phyloP scores from a whole-genome alignment of 2,888 invertebrate species.

The Scaptomyza polygonia region DNA sequence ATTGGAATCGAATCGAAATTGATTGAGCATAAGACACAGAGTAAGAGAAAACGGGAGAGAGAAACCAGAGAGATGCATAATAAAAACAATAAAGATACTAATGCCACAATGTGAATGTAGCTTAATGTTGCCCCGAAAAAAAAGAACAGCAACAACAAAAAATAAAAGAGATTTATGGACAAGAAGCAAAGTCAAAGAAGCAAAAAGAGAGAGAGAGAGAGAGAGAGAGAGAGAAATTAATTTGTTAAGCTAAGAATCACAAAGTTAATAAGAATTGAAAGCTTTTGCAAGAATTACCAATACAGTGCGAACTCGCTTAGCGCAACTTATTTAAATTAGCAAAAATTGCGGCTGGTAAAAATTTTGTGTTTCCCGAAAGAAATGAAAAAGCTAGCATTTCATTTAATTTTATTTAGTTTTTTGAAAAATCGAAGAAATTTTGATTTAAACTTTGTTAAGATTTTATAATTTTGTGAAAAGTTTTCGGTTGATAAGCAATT shows the following conservation, averaged over 20 bases:
- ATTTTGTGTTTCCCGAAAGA: no score
- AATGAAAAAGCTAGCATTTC: no score
- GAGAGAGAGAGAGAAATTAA: not conserved
- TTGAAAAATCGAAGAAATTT: no score
- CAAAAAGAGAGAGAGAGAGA: not conserved
- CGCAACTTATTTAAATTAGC: no score
- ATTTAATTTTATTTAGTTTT: no score
- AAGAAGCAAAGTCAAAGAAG: not conserved
- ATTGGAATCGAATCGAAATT: not conserved
- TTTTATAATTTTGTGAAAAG: no score
- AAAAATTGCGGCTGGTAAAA: no score
- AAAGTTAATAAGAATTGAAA: not conserved
- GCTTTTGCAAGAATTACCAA: no score
- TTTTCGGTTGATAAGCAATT: no score
- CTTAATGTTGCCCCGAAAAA: constrained; percentile 2
- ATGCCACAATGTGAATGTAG: constrained; percentile 20
- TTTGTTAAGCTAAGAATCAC: not conserved
- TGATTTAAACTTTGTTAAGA: no score
- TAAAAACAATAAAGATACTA: constrained; percentile 8
- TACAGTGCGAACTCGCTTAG: no score
- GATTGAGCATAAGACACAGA: not conserved
- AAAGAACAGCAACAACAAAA: not conserved
- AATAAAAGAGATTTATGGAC: not conserved
- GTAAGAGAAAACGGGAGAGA: not conserved
- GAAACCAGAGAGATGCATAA: constrained; percentile 18